These are phyloP conservation scores for Sinella curviseta DNA, from an alignment of 1,140 invertebrate genomes.

Conservation along the genomic window DNA sequence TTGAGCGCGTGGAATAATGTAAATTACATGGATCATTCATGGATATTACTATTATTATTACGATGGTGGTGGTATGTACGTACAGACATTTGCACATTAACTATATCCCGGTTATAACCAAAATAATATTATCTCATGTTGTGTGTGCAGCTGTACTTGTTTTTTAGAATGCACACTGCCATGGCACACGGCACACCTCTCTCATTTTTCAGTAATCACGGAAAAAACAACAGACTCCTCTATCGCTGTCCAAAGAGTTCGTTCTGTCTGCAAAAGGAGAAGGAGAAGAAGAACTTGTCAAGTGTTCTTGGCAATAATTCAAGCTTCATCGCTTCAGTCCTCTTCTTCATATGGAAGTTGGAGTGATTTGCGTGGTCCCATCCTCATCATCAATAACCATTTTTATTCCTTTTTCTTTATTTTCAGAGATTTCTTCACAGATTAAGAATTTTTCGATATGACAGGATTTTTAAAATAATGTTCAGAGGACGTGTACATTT, in stretches of 20 bases:
- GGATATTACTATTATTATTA: constrained; percentile 10
- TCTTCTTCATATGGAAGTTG: constrained; percentile 17
- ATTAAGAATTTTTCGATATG: too few species aligned
- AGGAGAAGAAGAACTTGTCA: not conserved
- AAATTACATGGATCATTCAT: not conserved
- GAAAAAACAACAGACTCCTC: not conserved
- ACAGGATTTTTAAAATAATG: too few species aligned
- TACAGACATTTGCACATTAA: not conserved
- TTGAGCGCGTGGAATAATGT: not conserved
- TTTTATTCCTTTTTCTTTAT: too few species aligned
- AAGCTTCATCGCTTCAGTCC: not conserved
- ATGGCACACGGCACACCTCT: constrained; percentile 15
- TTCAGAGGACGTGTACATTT: not conserved
- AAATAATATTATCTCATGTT: too few species aligned
- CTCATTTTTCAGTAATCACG: constrained; percentile 8
- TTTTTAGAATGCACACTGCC: too few species aligned
- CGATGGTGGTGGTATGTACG: not conserved
- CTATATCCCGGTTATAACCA: too few species aligned
- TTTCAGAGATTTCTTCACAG: too few species aligned
- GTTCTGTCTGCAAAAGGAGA: constrained; percentile 12
- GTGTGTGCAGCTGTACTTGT: too few species aligned
- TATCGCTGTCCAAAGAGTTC: too few species aligned
- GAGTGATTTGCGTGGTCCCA: constrained; percentile 8
- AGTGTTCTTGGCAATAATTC: constrained; percentile 18
- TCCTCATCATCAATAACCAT: not conserved